Conservation (phyloP, 2,113 vertebrate species). For the Limanda limanda region DNA sequence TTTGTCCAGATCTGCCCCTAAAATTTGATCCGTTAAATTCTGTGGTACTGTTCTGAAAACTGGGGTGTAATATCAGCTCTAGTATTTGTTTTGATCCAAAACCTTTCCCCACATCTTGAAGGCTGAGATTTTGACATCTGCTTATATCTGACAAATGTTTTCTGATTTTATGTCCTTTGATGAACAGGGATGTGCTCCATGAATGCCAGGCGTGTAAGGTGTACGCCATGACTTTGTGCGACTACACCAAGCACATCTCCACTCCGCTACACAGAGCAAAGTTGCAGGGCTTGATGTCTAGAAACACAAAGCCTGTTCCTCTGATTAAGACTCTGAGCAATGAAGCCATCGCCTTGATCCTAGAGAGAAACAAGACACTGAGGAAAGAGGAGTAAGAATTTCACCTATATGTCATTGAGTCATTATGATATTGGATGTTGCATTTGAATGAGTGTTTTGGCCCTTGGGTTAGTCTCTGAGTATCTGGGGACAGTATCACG, state of each 20-base stretch:
- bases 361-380: conserved; percentile 44
- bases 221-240: conserved; percentile 82
- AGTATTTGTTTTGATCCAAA: no score
- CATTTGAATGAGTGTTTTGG: background rate
- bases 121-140: no score
- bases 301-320: conserved; percentile 71
- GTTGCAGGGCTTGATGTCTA: conserved; percentile 73
- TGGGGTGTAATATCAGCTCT: no score
- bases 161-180: background rate
- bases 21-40: no score
- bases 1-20: no score
- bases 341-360: background rate
- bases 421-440: background rate
- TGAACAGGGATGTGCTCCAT: conserved; percentile 85
- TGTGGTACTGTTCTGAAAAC: no score
- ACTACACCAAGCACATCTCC: conserved; percentile 89
- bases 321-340: background rate
- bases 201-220: conserved; percentile 88
- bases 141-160: background rate
- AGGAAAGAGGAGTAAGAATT: conserved; percentile 47
- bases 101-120: no score
- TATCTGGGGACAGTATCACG: no score
- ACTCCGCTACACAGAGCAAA: conserved; percentile 85
- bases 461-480: background rate
- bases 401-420: background rate